Percentiles rank a stretch among this genome's conserved stretches.
These are phyloP conservation scores for Nezara viridula DNA, from an alignment of 2,888 invertebrate genomes.

Conservation along the genomic window DNA sequence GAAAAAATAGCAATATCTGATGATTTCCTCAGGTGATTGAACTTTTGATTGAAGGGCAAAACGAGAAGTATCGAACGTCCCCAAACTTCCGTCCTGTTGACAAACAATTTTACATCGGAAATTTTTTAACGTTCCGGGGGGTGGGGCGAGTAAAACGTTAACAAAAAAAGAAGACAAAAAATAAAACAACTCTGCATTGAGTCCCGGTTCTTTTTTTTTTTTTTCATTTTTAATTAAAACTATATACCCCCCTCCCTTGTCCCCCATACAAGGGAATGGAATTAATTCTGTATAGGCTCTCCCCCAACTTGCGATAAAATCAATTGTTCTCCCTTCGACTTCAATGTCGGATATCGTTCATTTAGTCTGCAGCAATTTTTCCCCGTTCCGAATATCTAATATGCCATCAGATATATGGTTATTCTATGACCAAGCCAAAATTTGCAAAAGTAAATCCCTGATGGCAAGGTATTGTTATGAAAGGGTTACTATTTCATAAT, in stretches of 20 bases:
- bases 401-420: not conserved
- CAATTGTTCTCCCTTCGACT: not conserved
- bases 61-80: slow-evolving; percentile 3
- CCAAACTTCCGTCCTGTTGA: slow-evolving; percentile 49
- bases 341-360: slow-evolving; percentile 18
- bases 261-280: slow-evolving; percentile 43
- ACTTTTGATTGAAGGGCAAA: slow-evolving; percentile 20
- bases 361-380: not conserved
- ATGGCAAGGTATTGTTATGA: too few species aligned
- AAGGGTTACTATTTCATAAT: too few species aligned
- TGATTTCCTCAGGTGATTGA: not conserved
- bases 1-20: not conserved
- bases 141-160: not conserved
- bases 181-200: slow-evolving; percentile 29
- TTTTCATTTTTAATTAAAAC: slow-evolving; percentile 48
- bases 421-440: not conserved
- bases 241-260: not conserved
- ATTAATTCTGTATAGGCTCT: slow-evolving; percentile 2
- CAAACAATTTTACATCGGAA: slow-evolving; percentile 55
- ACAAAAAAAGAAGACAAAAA: not conserved
- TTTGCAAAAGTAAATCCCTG: too few species aligned
- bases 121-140: not conserved
- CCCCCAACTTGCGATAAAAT: slow-evolving; percentile 39
- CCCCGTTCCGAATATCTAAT: not conserved
- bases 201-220: not conserved